phyloP scores from a whole-genome alignment of 2,797 vertebrate species.

The Harpagifer antarcticus region DNA sequence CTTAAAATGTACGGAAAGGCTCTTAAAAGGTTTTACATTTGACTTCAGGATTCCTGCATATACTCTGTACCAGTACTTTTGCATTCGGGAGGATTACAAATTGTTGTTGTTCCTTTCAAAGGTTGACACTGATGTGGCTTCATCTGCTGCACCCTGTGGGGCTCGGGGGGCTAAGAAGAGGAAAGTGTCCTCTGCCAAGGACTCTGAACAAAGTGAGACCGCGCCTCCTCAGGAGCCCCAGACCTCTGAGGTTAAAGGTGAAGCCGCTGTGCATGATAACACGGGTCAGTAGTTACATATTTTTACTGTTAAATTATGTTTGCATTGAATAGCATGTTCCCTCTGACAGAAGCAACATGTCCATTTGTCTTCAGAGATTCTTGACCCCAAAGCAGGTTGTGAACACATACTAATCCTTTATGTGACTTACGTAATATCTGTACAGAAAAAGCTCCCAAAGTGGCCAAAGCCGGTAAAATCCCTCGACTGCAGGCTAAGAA shows the following conservation, averaged over 20 bases:
- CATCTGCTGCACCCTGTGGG: neutral
- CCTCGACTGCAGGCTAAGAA: slow-evolving; percentile 76
- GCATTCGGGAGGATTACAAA: neutral
- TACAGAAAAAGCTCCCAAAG: slow-evolving; percentile 47
- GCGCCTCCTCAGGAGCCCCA: neutral
- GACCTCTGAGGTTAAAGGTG: neutral
- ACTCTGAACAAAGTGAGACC: slow-evolving; percentile 12
- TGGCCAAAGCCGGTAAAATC: slow-evolving; percentile 77
- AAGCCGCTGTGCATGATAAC: too few relatives aligned
- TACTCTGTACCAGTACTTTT: neutral
- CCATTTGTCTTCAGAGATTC: accelerated
- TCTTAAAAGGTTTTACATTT: too few relatives aligned
- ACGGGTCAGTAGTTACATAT: slow-evolving; percentile 24
- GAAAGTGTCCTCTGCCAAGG: slow-evolving; percentile 53
- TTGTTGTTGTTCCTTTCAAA: neutral
- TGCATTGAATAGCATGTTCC: neutral
- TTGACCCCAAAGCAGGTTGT: neutral
- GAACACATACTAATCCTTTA: neutral
- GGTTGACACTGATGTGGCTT: slow-evolving; percentile 11
- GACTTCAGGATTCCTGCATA: neutral
- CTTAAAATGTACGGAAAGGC: too few relatives aligned
- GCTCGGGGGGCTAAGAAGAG: slow-evolving; percentile 63
- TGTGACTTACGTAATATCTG: neutral
- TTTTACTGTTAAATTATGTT: neutral
- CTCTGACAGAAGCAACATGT: neutral